Base-by-base conservation (phyloP, 2,797 vertebrate species). In the Lithobates pipiens region DNA sequence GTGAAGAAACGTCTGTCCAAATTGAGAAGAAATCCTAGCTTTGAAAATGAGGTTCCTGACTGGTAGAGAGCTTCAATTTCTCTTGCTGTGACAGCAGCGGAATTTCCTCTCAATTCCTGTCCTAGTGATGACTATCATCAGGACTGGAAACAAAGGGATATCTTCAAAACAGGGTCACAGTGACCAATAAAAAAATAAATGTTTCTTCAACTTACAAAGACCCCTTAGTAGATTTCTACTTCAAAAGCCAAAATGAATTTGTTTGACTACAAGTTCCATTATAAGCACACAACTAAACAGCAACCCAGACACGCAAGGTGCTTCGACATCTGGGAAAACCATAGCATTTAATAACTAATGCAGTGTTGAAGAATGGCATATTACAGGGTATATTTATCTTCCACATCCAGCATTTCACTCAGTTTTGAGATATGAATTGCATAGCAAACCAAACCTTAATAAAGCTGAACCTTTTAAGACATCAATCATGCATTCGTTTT, bases 401-500 rank as follows among this genome's bases (percentile, higher is more conserved):
- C 13, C 61, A 42, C 32, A 70, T 61, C 63, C 29, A 82, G 18
- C 46, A 70, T 67, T 50, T 75, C 78, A 83, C 61, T 78, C 67
- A 61, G 54, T 69, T 74, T 77, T 42, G 76, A 87, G 70, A 75
- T 79, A 83, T 65, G 42, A 83, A 83, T 83, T 75, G 81, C 80
- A 83, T 32, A 87, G 85, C 44, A 74, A 83, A 70, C 68, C 65
- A 87, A 79, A 79, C 80, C 83, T 79, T 83, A 87, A 87, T 87
- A 83, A 87, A 83, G 69, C 46, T 61, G 76, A 79, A 65, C 80
- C 81, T 87, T 83, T 87, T 79, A 83, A 82, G 63, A 83, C 80
- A 87, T 87, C 85, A 79, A 87, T 87, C 85, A 87, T 80, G 81
- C 76, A 79, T 87, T 83, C 76, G 80, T 87, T 86, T 87, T 83